phyloP scores from a whole-genome alignment of 2,888 invertebrate species.

The Morpho achilles region DNA sequence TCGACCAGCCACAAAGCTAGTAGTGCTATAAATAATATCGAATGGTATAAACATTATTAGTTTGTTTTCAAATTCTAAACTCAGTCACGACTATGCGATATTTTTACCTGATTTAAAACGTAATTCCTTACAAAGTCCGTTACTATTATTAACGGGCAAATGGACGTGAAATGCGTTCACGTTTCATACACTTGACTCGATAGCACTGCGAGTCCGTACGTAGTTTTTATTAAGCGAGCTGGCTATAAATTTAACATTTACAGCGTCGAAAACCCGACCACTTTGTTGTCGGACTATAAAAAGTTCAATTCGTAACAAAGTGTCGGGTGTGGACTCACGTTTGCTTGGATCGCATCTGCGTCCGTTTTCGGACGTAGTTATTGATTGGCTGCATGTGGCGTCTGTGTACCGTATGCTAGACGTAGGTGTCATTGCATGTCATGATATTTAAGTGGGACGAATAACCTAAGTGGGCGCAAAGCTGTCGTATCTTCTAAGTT shows the following conservation, averaged over 20 bases:
- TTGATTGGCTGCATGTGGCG: conserved; percentile 39
- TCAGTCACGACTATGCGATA: too few species aligned
- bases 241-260: conserved; percentile 63
- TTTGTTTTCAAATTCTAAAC: too few species aligned
- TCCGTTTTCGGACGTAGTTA: conserved; percentile 47
- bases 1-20: too few species aligned
- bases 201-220: conserved; percentile 39
- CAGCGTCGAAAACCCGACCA: conserved; percentile 54
- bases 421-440: conserved; percentile 36
- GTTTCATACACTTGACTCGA: conserved; percentile 34
- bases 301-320: conserved; percentile 45
- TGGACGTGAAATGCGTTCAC: conserved; percentile 31
- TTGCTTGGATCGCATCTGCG: conserved; percentile 56
- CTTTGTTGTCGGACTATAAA: conserved; percentile 61
- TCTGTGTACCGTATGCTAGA: conserved; percentile 35
- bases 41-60: too few species aligned
- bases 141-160: conserved; percentile 28
- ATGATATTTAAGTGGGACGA: conserved; percentile 39
- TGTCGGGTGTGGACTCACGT: conserved; percentile 45
- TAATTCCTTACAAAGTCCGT: conserved; percentile 29
- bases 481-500: too few species aligned
- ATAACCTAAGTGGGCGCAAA: too few species aligned
- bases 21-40: too few species aligned
- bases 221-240: conserved; percentile 59
- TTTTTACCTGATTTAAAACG: conserved; percentile 9